Evolutionary conservation across 2,797 vertebrate genomes (phyloP).

Genomic region (Brotula barbata): DNA sequence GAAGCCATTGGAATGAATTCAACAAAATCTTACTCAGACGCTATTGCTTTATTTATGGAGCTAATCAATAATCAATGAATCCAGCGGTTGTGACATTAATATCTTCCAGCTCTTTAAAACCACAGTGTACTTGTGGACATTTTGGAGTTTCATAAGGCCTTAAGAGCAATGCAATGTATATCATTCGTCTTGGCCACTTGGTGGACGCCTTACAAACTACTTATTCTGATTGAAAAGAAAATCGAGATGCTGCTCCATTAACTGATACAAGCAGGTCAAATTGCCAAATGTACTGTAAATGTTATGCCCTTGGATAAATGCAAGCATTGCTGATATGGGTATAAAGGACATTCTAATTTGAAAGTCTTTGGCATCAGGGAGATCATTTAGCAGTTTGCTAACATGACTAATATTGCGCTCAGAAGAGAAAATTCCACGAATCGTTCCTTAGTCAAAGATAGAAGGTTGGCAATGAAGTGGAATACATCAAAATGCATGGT

Average conservation of each 20-base stretch:
- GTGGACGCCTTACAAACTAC: background rate
- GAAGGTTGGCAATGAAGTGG: no score
- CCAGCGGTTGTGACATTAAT: no score
- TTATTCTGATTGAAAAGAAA: background rate
- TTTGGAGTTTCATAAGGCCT: no score
- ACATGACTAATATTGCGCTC: background rate
- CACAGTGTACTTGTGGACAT: no score
- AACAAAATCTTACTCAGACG: no score
- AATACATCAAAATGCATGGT: background rate
- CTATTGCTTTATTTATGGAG: no score
- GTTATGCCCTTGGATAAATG: background rate
- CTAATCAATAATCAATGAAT: no score
- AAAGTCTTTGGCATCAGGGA: background rate
- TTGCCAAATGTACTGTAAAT: constrained; percentile 3
- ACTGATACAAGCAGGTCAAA: constrained; percentile 3
- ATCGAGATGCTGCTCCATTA: background rate
- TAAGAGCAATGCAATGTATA: no score
- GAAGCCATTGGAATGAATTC: no score
- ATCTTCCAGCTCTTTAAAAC: no score
- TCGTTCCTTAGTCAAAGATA: background rate
- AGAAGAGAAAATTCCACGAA: background rate
- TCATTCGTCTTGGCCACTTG: background rate
- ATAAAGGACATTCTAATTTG: background rate
- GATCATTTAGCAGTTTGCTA: background rate
- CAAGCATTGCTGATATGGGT: constrained; percentile 1